Evolutionary conservation across 1,140 invertebrate genomes (phyloP).

Genomic region (Augochlora pura): DNA sequence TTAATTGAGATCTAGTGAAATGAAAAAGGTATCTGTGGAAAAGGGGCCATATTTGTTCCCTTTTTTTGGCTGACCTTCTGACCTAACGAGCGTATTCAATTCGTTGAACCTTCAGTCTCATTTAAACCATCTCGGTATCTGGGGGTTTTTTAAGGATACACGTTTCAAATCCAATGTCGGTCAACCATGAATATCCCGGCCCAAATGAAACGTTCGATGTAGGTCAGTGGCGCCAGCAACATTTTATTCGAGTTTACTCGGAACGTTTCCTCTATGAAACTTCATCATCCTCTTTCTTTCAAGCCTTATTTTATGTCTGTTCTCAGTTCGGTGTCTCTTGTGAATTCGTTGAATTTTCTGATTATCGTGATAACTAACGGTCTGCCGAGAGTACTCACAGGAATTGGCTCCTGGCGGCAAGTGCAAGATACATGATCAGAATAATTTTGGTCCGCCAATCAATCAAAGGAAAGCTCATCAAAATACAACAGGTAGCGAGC

Average conservation of each 20-base stretch:
- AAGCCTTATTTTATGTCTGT: too few relatives aligned
- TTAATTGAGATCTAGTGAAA: background rate
- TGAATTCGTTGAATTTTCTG: background rate
- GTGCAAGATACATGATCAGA: background rate
- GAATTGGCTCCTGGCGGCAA: background rate
- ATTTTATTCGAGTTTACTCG: constrained; percentile 13
- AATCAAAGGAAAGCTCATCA: constrained; percentile 4
- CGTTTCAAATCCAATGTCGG: constrained; percentile 23
- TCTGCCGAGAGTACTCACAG: background rate
- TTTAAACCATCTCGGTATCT: background rate
- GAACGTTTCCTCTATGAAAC: background rate
- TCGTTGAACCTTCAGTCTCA: background rate
- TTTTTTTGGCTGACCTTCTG: constrained; percentile 17
- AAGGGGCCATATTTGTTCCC: constrained; percentile 16
- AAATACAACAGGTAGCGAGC: constrained; percentile 6
- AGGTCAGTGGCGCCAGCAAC: constrained; percentile 2
- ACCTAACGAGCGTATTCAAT: constrained; percentile 25
- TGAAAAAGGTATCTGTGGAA: background rate
- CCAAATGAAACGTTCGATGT: constrained; percentile 14
- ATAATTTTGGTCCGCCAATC: background rate
- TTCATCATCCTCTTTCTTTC: background rate
- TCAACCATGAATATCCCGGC: constrained; percentile 18
- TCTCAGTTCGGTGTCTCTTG: background rate
- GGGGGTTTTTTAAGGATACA: background rate
- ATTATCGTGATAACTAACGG: background rate